Conservation (phyloP, 2,113 vertebrate species). For the Zosterops borbonicus region DNA sequence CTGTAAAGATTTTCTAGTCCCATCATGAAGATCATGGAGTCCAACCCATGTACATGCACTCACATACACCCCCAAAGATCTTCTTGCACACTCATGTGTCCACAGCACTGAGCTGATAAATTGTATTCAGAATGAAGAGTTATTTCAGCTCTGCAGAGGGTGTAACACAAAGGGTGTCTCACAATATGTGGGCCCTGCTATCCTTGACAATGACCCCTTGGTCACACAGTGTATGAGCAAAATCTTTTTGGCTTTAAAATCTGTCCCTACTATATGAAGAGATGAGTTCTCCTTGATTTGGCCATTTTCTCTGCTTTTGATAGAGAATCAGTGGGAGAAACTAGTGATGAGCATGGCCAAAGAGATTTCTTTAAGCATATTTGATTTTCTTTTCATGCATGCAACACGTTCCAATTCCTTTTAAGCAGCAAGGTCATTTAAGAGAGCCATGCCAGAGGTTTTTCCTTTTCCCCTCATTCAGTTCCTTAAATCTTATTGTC, state of each 20-base stretch:
- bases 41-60: neutral
- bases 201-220: constrained; percentile 17
- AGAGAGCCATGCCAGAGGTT: constrained; percentile 70
- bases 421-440: constrained; percentile 68
- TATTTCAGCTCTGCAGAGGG: neutral
- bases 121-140: neutral
- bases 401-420: constrained; percentile 67
- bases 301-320: neutral
- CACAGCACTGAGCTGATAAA: neutral
- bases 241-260: constrained; percentile 24
- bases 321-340: neutral
- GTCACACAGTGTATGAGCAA: neutral
- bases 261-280: neutral
- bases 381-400: constrained; percentile 68
- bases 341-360: constrained; percentile 51
- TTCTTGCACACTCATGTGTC: neutral
- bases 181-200: neutral
- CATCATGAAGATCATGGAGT: neutral
- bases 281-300: neutral
- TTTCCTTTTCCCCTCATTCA: constrained; percentile 70
- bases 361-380: constrained; percentile 66
- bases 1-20: neutral
- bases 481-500: constrained; percentile 78
- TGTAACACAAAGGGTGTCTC: neutral
- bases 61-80: neutral